Evolutionary conservation across 2,888 invertebrate species (phyloP), one percentile per base, ranked within the genome.

Genomic region (Incurvaria masculella): DNA sequence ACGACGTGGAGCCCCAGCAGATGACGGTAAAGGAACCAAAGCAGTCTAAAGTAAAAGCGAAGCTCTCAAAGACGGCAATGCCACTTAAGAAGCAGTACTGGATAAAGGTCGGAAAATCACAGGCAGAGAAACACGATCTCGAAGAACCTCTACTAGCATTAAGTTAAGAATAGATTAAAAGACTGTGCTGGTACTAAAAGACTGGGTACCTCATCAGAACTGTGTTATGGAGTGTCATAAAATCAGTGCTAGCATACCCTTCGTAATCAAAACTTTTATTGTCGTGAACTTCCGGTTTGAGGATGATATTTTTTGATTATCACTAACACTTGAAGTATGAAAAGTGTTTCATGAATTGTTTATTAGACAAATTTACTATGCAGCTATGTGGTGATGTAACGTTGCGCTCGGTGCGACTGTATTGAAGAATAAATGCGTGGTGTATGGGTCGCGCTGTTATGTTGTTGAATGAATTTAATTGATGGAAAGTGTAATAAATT

Each of bases 91-190:
- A 72, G 54, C 73, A 68, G 48, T 78, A 74, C 55, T 79, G 67
- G 81, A 80, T 70, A 57, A 72, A 72, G 57, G 71, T 63, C 54
- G 62, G 69, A 47, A 78, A 76, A 59, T 65, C 63, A 49, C 55
- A 61, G 38, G 70, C 63, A 56, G 65, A 62, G 55, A 76, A 73
- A 57, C 69, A 71, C 55, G 85, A 85, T 57, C 63, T 80, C 52
- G 79, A 81, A 56, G 86, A 86, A 68, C 86, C 86, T 43, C 68
- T 86, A 60, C 64, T 86, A 67, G 86, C 86, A 49, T 73, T 86
- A 68, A 86, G 86, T 79, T 86, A 82, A 81, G 69, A 50, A 43
- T 38, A 45, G 49, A 49, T 38, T 23, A 42, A 50, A 46, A 48
- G 49, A 49, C 48, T 33, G 33, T 14, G 4, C 14, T n/a, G 33